phyloP scores from a whole-genome alignment of 2,113 vertebrate genomes.

The Aphyosemion australe region DNA sequence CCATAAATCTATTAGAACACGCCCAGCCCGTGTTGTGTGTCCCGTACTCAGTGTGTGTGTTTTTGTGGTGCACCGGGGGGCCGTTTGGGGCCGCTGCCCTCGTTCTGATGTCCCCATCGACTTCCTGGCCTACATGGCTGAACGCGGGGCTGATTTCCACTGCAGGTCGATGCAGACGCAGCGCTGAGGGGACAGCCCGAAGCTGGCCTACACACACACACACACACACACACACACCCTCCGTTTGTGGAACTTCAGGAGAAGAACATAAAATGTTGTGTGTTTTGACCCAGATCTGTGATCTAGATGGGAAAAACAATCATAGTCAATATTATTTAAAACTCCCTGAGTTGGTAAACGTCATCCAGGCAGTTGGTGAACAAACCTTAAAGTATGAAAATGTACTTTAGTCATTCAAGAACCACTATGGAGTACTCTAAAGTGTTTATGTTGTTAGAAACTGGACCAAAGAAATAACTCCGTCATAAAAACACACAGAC shows the following conservation, averaged over 20 bases:
- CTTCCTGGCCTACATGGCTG: slow-evolving; percentile 68
- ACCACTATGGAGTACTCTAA: too few species aligned
- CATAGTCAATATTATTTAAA: too few species aligned
- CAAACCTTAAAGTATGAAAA: too few species aligned
- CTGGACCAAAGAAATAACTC: too few species aligned
- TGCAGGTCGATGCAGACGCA: slow-evolving; percentile 67
- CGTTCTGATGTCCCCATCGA: slow-evolving; percentile 70
- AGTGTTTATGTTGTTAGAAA: too few species aligned
- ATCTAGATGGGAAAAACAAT: slow-evolving; percentile 19
- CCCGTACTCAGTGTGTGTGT: slow-evolving; percentile 31
- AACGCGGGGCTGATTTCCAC: slow-evolving; percentile 58
- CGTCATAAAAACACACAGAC: too few species aligned
- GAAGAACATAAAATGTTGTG: slow-evolving; percentile 26
- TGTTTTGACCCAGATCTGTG: slow-evolving; percentile 26
- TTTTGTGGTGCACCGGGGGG: slow-evolving; percentile 42
- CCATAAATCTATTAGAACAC: slow-evolving; percentile 54
- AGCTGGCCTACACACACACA: slow-evolving; percentile 40
- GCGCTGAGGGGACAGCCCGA: slow-evolving; percentile 60
- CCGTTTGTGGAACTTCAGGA: neutral
- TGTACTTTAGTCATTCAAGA: too few species aligned
- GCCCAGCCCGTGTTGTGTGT: slow-evolving; percentile 40
- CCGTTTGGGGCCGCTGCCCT: slow-evolving; percentile 67
- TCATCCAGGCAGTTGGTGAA: too few species aligned
- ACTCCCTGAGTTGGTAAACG: too few species aligned
- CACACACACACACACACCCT: slow-evolving; percentile 40